Percentiles rank a stretch among this genome's conserved stretches.
These are phyloP conservation scores for Drosophila albomicans DNA, from an alignment of 1,140 invertebrate genomes.

Conservation along the genomic window DNA sequence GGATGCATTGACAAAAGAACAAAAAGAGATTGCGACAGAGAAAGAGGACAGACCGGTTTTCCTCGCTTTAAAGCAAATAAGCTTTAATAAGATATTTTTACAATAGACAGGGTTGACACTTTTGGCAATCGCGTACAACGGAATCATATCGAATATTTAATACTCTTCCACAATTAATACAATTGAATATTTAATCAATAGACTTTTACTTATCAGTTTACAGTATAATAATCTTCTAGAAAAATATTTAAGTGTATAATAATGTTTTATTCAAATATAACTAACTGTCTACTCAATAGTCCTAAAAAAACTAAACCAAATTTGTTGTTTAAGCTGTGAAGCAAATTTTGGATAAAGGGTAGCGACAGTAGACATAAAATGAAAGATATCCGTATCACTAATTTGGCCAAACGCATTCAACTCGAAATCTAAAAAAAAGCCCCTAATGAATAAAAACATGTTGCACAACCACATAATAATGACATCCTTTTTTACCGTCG, in stretches of 20 bases:
- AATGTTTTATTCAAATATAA: too few species aligned
- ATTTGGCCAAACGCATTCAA: slow-evolving; percentile 46
- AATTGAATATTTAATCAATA: neutral
- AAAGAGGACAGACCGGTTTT: slow-evolving; percentile 13
- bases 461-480: slow-evolving; percentile 80
- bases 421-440: slow-evolving; percentile 46
- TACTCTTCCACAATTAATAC: slow-evolving; percentile 7
- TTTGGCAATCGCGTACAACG: neutral
- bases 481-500: slow-evolving; percentile 75
- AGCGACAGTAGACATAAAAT: slow-evolving; percentile 22
- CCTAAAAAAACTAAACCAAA: too few species aligned
- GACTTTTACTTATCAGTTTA: too few species aligned
- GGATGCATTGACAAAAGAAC: slow-evolving; percentile 11
- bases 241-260: too few species aligned
- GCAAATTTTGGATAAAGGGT: slow-evolving; percentile 53
- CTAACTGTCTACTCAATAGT: neutral
- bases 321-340: slow-evolving; percentile 25
- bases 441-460: slow-evolving; percentile 72
- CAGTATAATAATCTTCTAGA: too few species aligned
- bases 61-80: slow-evolving; percentile 47
- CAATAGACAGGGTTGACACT: slow-evolving; percentile 32
- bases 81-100: slow-evolving; percentile 40
- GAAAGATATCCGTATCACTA: slow-evolving; percentile 52
- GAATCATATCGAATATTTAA: neutral
- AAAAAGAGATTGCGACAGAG: too few species aligned